Base-by-base conservation (phyloP, 1,140 invertebrate genomes). In the Laodelphax striatellus region DNA sequence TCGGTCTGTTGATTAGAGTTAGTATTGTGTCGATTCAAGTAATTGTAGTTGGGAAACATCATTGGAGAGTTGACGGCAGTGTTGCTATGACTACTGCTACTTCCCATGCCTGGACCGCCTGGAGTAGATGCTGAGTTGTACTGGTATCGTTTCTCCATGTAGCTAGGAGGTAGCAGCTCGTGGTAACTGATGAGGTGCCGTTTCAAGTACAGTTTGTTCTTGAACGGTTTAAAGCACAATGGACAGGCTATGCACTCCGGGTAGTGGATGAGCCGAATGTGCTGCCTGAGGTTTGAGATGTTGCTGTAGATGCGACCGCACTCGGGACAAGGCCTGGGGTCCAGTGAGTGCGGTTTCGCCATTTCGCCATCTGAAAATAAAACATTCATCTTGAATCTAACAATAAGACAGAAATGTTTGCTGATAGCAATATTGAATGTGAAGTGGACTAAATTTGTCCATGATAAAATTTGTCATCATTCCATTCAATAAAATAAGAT, bases 301-400 rank as follows among this genome's bases (percentile, higher is more conserved):
- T 86, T 87, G 79, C 82, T 85, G 80, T 87, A 87, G 73, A 85
- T 82, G 71, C 84, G 83, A 68, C 85, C 84, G 78, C 85, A 87
- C 76, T 84, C 81, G 71, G 80, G 82, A 78, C 86, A 87, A 65
- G 82, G 81, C 69, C 81, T 75, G 69, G 82, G 81, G 73, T 82
- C 81, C 75, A 83, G 75, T 71, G 80, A 82, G 75, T 83, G 80
- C 72, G 80, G 77, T 75, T 80, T 82, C 71, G 58, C 59, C 52
- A 62, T 41, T 54, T 64, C 57, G 0, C 60, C 55, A 17, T 50
- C 46, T 50, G 16, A 17, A 50, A 50, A 50, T 9, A 50, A 50
- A 50, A 22, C 4, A 13, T n/a, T 9, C 6, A 52, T 52, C 43
- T 60, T 60, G 34, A 53, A n/a, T n/a, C n/a, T n/a, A n/a, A n/a